Evolutionary conservation across 2,797 vertebrate genomes (phyloP), one percentile per base, ranked within the genome.

Genomic region (Pseudomugil gertrudae): DNA sequence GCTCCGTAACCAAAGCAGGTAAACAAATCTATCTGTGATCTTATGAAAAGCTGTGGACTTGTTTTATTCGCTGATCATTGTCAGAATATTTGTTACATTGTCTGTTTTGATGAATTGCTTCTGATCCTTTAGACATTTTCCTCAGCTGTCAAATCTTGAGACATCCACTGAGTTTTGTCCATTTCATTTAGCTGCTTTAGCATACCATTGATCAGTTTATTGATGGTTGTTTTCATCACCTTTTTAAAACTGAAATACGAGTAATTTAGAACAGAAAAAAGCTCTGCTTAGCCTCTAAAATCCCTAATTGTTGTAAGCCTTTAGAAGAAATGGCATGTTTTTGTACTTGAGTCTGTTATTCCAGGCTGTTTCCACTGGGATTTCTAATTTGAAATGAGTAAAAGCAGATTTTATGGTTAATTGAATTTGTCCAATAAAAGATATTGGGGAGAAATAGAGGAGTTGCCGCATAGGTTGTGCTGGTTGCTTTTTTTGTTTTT

Each of bases 381-480:
- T 68, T 58, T 63, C 11, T 56, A 66, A 76, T 59, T 36, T 21
- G 17, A 65, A 71, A 53, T 74, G 29, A 45, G 56, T 27, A 19
- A 43, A 30, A 72, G 26, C 33, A n/a, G 0, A 40, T 17, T 59
- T 66, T 30, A 19, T 71, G 62, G n/a, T 74, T 81, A 76, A 85
- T 81, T 87, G 72, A 67, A 72, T 82, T 80, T 72, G 78, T 84
- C 59, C 54, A 66, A 63, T 83, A 70, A 80, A 87, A 67, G 76
- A 80, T 80, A 63, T 79, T 66, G 81, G 67, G 62, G 36, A 62
- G 68, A 65, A 74, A 72, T 55, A 72, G 76, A 81, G 72, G 67
- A 77, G 72, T 63, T 60, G 73, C 62, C 24, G 60, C 78, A 19
- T 68, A 69, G 71, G 54, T 69, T 30, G 51, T 56, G 40, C 54